Evolutionary conservation across 2,888 invertebrate genomes (phyloP).

Genomic region (Heliconius hortense): DNA sequence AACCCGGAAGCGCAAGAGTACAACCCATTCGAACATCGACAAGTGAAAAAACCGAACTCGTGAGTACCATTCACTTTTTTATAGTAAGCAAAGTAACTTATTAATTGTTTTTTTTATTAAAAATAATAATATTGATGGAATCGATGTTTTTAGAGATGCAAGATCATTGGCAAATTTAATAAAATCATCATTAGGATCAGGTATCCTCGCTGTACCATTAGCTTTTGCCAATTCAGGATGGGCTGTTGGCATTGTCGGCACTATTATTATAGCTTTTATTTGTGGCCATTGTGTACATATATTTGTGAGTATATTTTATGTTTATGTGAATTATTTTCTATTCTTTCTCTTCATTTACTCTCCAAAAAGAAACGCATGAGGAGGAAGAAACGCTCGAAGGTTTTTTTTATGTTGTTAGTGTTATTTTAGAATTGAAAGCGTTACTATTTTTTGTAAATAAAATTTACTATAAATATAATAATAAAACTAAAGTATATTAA

Average conservation of each 20-base stretch:
- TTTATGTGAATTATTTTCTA: neutral
- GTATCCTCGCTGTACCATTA: conserved; percentile 86
- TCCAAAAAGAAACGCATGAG: neutral
- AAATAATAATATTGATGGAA: neutral
- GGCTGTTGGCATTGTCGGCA: conserved; percentile 83
- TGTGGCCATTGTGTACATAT: conserved; percentile 76
- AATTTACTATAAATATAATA: too few relatives aligned
- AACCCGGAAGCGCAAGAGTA: conserved; percentile 50
- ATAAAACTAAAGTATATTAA: too few relatives aligned
- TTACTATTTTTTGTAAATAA: neutral
- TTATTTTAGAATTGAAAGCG: neutral
- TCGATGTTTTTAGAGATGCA: conserved; percentile 56
- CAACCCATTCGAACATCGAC: conserved; percentile 68
- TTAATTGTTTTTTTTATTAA: neutral
- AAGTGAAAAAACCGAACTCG: conserved; percentile 69
- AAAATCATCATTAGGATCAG: conserved; percentile 85
- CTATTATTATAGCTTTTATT: conserved; percentile 66
- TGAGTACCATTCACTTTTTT: conserved; percentile 51
- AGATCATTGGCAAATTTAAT: conserved; percentile 72
- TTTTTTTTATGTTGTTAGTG: too few relatives aligned
- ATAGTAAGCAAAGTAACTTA: neutral
- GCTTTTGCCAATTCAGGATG: conserved; percentile 87
- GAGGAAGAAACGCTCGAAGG: too few relatives aligned
- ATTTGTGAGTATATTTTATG: conserved; percentile 63
- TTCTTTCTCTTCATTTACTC: neutral